Percentiles rank a stretch among this genome's conserved stretches.
These are phyloP conservation scores for Papilio aristodemus DNA, from an alignment of 1,140 invertebrate species.

Conservation along the genomic window DNA sequence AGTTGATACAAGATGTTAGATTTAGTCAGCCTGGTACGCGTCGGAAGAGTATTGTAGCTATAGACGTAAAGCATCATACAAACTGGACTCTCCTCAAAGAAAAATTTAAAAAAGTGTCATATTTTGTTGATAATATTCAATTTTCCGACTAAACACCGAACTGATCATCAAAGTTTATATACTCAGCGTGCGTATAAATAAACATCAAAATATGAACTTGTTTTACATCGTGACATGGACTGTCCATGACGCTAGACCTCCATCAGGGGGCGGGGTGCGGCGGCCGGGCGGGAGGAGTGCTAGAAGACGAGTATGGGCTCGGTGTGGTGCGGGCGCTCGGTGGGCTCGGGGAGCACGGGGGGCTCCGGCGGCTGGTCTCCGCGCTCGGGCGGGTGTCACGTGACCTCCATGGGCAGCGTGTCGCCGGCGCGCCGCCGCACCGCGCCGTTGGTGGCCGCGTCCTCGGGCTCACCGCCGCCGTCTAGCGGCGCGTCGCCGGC, in stretches of 20 bases:
- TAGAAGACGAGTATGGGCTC: conserved; percentile 19
- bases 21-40: neutral
- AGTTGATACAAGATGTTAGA: neutral
- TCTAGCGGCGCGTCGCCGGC: neutral
- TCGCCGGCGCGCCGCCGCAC: conserved; percentile 54
- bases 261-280: neutral
- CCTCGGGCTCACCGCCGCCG: conserved; percentile 38
- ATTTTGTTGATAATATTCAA: too few relatives aligned
- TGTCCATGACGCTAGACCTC: neutral
- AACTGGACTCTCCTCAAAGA: neutral
- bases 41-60: neutral
- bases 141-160: too few relatives aligned
- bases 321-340: neutral
- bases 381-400: conserved; percentile 56
- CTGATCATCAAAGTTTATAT: too few relatives aligned
- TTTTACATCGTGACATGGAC: conserved; percentile 6
- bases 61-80: neutral
- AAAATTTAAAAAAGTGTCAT: too few relatives aligned
- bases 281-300: neutral
- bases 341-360: neutral
- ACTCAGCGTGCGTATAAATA: too few relatives aligned
- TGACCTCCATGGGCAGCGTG: conserved; percentile 70
- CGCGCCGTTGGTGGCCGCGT: conserved; percentile 47
- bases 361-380: conserved; percentile 15
- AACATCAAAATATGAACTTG: too few relatives aligned